Evolutionary conservation across 64 coral and sea anemone genomes (phyloP).

Genomic region (Stichodactyla helianthus): DNA sequence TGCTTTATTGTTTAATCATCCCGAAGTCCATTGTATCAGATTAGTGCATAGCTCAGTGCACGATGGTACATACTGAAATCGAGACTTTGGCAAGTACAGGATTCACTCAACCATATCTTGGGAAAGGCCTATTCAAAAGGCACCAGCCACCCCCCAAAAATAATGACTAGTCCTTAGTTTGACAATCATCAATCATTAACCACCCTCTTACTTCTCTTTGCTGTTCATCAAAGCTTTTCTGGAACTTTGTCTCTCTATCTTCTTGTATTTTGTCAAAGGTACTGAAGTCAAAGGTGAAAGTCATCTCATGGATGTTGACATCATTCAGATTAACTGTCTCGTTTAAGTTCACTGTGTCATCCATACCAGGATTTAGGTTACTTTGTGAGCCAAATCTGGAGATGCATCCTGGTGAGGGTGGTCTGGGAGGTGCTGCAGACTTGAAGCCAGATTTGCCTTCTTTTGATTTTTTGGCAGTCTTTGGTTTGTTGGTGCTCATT

Average conservation of each 20-base stretch:
- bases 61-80: no score
- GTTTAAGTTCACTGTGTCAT: constrained; percentile 22
- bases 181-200: background rate
- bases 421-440: background rate
- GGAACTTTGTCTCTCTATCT: constrained; percentile 78
- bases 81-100: no score
- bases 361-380: constrained; percentile 20
- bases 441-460: background rate
- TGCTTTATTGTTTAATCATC: no score
- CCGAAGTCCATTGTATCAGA: no score
- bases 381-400: background rate
- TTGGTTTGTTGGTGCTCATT: background rate
- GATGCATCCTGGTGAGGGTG: background rate
- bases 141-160: no score
- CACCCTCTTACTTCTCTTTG: constrained; percentile 55
- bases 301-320: constrained; percentile 93
- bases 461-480: background rate
- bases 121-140: no score
- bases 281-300: constrained; percentile 88
- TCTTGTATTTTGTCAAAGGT: constrained; percentile 85
- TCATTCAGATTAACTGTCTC: constrained; percentile 85
- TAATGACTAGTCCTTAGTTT: background rate
- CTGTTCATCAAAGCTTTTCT: constrained; percentile 91
- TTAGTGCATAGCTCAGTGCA: no score
- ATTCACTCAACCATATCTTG: no score